Evolutionary conservation across 2,888 invertebrate species (phyloP).

Genomic region (Drosophila anomalata): DNA sequence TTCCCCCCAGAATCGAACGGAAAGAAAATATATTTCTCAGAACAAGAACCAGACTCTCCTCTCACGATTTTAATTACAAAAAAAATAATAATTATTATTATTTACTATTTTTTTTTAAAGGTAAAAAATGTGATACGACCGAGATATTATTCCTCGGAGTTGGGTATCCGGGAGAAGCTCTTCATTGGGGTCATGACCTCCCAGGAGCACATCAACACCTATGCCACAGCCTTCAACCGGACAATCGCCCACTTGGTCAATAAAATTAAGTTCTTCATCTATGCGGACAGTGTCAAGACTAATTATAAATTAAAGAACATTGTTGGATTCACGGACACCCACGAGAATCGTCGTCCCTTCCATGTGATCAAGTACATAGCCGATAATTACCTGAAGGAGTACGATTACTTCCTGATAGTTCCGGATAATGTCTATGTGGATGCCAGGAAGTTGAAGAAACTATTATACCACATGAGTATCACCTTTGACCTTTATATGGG

Average conservation of each 20-base stretch:
- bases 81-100: not conserved
- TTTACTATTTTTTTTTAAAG: constrained; percentile 43
- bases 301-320: constrained; percentile 88
- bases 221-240: constrained; percentile 93
- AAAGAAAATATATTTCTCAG: not conserved
- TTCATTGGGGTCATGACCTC: constrained; percentile 94
- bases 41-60: not conserved
- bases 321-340: constrained; percentile 94
- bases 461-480: constrained; percentile 91
- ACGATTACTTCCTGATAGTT: constrained; percentile 95
- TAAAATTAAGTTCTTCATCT: constrained; percentile 92
- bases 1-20: not conserved
- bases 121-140: constrained; percentile 90
- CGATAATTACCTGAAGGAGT: constrained; percentile 94
- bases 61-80: not conserved
- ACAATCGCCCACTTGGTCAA: constrained; percentile 94
- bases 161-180: constrained; percentile 95
- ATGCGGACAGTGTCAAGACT: constrained; percentile 85
- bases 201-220: constrained; percentile 88
- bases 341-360: constrained; percentile 91
- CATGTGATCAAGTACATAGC: constrained; percentile 95
- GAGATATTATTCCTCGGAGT: constrained; percentile 96
- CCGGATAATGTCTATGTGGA: constrained; percentile 94
- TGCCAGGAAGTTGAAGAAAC: constrained; percentile 88
- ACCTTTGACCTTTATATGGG: constrained; percentile 94